A percentile compares a stretch with the other conserved stretches of the same genome.
phyloP scores from a whole-genome alignment of 2,888 invertebrate species.

The Pristionchus maxplancki region DNA sequence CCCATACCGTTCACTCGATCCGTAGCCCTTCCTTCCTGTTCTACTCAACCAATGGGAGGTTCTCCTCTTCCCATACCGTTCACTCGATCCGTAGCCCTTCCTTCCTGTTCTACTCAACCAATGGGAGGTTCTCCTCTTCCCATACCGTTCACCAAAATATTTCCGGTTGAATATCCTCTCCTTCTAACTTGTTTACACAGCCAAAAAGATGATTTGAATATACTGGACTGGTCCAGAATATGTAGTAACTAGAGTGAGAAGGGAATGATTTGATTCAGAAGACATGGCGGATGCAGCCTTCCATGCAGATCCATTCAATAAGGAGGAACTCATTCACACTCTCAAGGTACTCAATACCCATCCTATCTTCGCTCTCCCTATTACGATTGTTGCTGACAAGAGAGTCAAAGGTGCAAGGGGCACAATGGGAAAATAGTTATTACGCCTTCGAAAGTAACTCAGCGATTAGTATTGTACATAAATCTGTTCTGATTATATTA shows the following conservation, averaged over 20 bases:
- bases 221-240: neutral
- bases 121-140: neutral
- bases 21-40: neutral
- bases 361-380: neutral
- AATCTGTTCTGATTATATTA: too few species aligned
- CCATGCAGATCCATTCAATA: constrained; percentile 63
- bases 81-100: constrained; percentile 8
- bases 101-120: constrained; percentile 7
- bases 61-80: neutral
- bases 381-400: neutral
- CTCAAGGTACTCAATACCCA: constrained; percentile 56
- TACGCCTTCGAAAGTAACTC: too few species aligned
- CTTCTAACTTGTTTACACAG: neutral
- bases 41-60: too few species aligned
- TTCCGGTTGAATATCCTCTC: constrained; percentile 15
- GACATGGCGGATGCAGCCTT: constrained; percentile 43
- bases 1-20: neutral
- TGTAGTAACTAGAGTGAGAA: neutral
- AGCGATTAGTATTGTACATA: too few species aligned
- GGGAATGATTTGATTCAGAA: neutral
- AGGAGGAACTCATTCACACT: constrained; percentile 63
- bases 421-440: too few species aligned
- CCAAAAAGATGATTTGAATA: neutral
- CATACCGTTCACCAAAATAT: neutral
- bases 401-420: too few species aligned